Evolutionary conservation across 2,888 invertebrate genomes (phyloP).

Genomic region (Crepidodera aurea): DNA sequence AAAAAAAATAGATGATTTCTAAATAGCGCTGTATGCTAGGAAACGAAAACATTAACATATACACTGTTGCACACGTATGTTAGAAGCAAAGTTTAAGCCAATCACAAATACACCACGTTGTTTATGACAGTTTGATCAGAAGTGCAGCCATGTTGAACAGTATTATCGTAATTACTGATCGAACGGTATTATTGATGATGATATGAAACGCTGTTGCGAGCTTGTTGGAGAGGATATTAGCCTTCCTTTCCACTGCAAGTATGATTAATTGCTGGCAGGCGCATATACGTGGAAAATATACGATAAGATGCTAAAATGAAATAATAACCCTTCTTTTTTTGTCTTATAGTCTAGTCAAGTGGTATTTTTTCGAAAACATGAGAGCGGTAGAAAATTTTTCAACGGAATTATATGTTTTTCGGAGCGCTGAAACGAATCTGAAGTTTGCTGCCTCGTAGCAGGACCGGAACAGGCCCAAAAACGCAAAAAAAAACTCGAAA

Average conservation of each 20-base stretch:
- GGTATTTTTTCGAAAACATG: too few relatives aligned
- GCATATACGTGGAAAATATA: not conserved
- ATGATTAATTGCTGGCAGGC: constrained; percentile 5
- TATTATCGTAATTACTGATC: constrained; percentile 23
- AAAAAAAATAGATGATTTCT: too few relatives aligned
- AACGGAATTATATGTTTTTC: too few relatives aligned
- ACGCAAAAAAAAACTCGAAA: too few relatives aligned
- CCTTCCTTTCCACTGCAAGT: not conserved
- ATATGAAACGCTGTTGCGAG: constrained; percentile 7
- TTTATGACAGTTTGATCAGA: constrained; percentile 26
- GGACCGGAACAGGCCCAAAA: too few relatives aligned
- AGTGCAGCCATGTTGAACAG: constrained; percentile 18
- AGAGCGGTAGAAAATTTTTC: too few relatives aligned
- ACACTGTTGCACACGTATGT: not conserved
- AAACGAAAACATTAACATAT: not conserved
- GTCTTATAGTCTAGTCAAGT: too few relatives aligned
- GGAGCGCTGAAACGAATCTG: too few relatives aligned
- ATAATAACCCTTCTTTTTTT: too few relatives aligned
- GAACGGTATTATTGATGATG: constrained; percentile 17
- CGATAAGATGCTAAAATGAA: too few relatives aligned
- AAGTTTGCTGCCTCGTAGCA: too few relatives aligned
- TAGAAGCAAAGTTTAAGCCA: not conserved
- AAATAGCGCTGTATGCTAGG: not conserved
- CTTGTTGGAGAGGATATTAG: constrained; percentile 14
- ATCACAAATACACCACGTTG: constrained; percentile 4